Evolutionary conservation across 2,888 invertebrate species (phyloP), one percentile per base, ranked within the genome.

Genomic region (Ametastegia equiseti): DNA sequence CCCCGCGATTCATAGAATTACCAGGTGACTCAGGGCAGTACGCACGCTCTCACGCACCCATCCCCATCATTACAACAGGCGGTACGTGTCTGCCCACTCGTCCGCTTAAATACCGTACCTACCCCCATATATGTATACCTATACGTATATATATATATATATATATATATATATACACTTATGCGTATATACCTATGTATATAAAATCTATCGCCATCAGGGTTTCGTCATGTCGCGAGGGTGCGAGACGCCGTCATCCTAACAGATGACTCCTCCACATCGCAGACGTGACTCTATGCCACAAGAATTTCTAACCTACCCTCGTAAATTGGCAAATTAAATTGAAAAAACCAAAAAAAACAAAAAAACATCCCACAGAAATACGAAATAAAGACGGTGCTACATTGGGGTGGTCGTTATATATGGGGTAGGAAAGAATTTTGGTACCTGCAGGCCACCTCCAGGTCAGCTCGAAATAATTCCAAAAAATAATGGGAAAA

Each of bases 21-120:
- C 75, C 75, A 75, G 75, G 75, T 75, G 75, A 75, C 75, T 75
- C 75, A 75, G 75, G 75, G n/a, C 23, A 33, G 67, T 27, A 71
- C 27, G 71, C 30, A 30, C 13, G 6, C 71, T 45, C 71, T 27
- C 71, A 47, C 71, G 47, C 71, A 71, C 45, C 13, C 71, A 15
- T 71, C 27, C 45, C 1, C n/a, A n/a, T n/a, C n/a, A n/a, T n/a
- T n/a, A n/a, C n/a, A n/a, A 47, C 1, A 39, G 2, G 23, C 9
- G 23, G 11, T 30, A 71, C 47, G 27, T 45, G n/a, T n/a, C 13
- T 0, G 27, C 27, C 23, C 42, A 45, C 42, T 71, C 71, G 23
- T 71, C 71, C 27, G 33, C 50, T 33, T 75, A 75, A 50, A 54
- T 75, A 50, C 33, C 45, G 54, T 15, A 50, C 45, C 75, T 50